A percentile compares a stretch with the other conserved stretches of the same genome.
Conservation (phyloP, 2,888 invertebrate species). For the Drymonia ruficornis region DNA sequence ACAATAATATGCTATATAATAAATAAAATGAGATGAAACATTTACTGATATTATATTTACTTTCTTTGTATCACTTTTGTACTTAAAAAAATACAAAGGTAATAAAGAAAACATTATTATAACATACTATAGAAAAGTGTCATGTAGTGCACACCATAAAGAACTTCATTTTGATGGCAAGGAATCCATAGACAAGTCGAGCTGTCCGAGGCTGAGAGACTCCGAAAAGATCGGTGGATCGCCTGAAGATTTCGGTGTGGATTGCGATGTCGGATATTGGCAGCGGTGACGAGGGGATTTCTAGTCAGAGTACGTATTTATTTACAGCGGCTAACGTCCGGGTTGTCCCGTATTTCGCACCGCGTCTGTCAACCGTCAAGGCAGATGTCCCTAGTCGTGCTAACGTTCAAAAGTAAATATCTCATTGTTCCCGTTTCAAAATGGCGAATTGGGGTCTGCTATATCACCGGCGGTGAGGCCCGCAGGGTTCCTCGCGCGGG, state of each 20-base stretch:
- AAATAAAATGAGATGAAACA: no score
- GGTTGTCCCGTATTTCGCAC: slow-evolving; percentile 49
- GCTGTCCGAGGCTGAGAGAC: slow-evolving; percentile 62
- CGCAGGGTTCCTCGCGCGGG: slow-evolving; percentile 39
- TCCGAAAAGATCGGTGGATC: slow-evolving; percentile 79
- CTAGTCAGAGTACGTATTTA: slow-evolving; percentile 90
- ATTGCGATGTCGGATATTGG: slow-evolving; percentile 91
- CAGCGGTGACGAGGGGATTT: slow-evolving; percentile 91
- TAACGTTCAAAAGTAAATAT: slow-evolving; percentile 80
- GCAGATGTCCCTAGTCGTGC: slow-evolving; percentile 57
- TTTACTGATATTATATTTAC: no score
- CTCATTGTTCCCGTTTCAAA: slow-evolving; percentile 84
- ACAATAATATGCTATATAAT: no score
- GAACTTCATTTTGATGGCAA: slow-evolving; percentile 70
- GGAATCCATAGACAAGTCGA: slow-evolving; percentile 72
- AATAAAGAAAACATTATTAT: no score
- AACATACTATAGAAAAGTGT: background rate
- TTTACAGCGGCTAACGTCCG: slow-evolving; percentile 57
- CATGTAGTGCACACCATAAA: slow-evolving; percentile 36
- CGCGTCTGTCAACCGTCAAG: slow-evolving; percentile 56
- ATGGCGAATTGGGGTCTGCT: slow-evolving; percentile 78
- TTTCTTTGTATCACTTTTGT: no score
- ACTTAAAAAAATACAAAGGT: no score
- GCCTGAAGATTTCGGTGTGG: slow-evolving; percentile 82
- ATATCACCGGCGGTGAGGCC: slow-evolving; percentile 42